Evolutionary conservation across 2,797 vertebrate species (phyloP), one percentile per base, ranked within the genome.

Genomic region (Lacerta bilineata): DNA sequence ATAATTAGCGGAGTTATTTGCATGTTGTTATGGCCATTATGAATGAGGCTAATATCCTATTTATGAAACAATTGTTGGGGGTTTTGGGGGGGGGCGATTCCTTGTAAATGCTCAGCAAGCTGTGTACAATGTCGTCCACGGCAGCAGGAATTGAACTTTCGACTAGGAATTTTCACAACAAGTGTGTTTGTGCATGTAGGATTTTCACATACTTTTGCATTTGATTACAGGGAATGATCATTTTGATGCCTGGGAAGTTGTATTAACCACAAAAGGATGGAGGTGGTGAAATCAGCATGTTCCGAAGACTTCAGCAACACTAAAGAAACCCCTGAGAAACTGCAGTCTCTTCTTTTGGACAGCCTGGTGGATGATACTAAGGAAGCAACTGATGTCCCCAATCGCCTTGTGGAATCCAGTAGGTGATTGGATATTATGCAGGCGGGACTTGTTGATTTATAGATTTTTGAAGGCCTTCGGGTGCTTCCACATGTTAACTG

Each of bases 381-480:
- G 78, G 96, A 90, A 91, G 93, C 93, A 90, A 71, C 3, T 66
- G 93, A 86, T 76, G 93, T 97, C 11, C 98, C 98, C 27, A 94
- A 98, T 95, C 97, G 98, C 92, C 97, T 98, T 27, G 95, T 98
- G 33, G 98, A 99, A 90, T 97, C 98, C 77, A 98, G 99, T 99
- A 97, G 90, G 94, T 87, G 84, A 27, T n/a, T 82, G 23, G 39
- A 23, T 85, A 33, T 66, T 41, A 64, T 64, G 61, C 20, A 64
- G 61, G 20, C 50, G 20, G 71, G 33, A 36, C 15, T 72, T 72
- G 0, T 17, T 33, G 29, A 46, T 78, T 72, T 72, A 46, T 79
- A 71, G 39, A 17, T 17, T 85, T 79, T 61, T 84, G 36, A 15
- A 50, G 23, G 72, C n/a, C 41, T 69, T 9, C 3, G 50, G 3